Evolutionary conservation across 2,113 vertebrate species (phyloP), one percentile per base, ranked within the genome.

Genomic region (Malurus cyaneus): DNA sequence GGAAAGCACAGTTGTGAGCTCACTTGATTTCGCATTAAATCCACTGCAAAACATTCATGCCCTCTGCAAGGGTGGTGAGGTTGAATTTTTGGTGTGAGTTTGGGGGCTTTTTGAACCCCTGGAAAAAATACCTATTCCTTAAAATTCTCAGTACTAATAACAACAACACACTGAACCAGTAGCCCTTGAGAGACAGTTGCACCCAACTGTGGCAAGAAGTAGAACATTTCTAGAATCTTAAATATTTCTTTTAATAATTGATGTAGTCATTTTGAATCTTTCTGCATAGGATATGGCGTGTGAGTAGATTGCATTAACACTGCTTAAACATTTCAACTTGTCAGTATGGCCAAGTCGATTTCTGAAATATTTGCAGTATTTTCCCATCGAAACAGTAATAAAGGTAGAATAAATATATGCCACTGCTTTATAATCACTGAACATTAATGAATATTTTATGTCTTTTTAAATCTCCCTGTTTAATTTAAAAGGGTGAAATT

Each of bases 361-460:
- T 98, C 97, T 97, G 97, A 98, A 98, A 98, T 98, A 98, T 98
- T 98, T 98, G 98, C 98, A 98, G 98, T 98, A 98, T 98, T 98
- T 98, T 97, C 98, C 98, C 98, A 97, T 98, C 98, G 98, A 98
- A 98, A 99, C 98, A 98, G 98, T 98, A 98, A 98, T 98, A 98
- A 98, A 98, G 97, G 89, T 96, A 98, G 97, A 98, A 98, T 98
- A 98, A 98, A 98, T 98, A 98, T 98, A 97, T 98, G 98, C 96
- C 97, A 98, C 98, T 98, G 97, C 98, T 98, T 98, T 98, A 98
- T 98, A 98, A 98, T 98, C 98, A 98, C 98, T 97, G 97, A 97
- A 97, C 98, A 98, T 98, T 98, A 98, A 98, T 99, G 98, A 99
- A 99, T 99, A 98, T 99, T 99, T 99, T 98, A 99, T 98, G 97